A percentile compares a stretch with the other conserved stretches of the same genome.
Conservation (phyloP, 2,113 vertebrate genomes). For the Electrona antarctica region DNA sequence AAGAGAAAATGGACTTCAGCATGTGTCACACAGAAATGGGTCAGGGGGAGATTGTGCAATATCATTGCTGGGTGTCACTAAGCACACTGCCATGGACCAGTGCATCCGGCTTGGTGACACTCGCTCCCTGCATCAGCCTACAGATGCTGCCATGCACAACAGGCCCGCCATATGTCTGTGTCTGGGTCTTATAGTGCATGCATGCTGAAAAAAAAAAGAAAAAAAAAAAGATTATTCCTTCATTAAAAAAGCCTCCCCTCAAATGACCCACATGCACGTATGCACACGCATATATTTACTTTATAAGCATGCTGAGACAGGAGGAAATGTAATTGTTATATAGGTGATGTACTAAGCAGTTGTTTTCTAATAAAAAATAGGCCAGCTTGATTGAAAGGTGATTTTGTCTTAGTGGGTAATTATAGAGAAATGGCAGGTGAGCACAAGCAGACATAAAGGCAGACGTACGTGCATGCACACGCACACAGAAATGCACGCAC, state of each 20-base stretch:
- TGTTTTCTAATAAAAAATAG: no score
- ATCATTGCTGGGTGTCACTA: constrained; percentile 58
- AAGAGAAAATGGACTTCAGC: constrained; percentile 49
- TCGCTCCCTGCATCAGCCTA: constrained; percentile 31
- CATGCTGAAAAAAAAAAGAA: constrained; percentile 25
- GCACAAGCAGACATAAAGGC: no score
- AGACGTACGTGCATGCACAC: not conserved
- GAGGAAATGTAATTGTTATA: no score
- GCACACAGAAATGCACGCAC: not conserved
- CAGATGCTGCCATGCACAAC: constrained; percentile 32
- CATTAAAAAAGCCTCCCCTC: not conserved
- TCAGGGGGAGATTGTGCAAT: constrained; percentile 53
- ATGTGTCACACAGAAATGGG: constrained; percentile 54
- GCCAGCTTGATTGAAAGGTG: no score
- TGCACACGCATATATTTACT: not conserved
- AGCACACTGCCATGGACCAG: constrained; percentile 51
- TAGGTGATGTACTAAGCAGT: no score
- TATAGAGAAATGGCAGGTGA: no score
- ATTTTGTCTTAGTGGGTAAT: no score
- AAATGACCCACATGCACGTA: constrained; percentile 5
- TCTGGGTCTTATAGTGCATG: constrained; percentile 32
- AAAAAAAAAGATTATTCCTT: not conserved
- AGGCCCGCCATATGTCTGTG: constrained; percentile 44
- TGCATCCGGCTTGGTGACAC: constrained; percentile 47
- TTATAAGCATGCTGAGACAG: no score